phyloP scores from a whole-genome alignment of 1,140 invertebrate species.

The Drosophila cardini region DNA sequence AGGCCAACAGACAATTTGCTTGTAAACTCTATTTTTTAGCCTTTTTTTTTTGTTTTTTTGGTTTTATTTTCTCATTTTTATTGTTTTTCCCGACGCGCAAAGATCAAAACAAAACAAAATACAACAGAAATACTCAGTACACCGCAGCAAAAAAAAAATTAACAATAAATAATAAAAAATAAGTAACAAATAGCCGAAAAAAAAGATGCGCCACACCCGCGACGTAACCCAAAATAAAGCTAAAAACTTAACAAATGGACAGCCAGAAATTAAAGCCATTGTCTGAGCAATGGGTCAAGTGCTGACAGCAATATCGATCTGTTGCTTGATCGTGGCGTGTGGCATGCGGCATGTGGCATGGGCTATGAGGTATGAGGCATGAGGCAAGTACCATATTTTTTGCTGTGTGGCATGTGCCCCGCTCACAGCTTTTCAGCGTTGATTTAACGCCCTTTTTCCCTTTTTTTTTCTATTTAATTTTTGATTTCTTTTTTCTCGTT shows the following conservation, averaged over 20 bases:
- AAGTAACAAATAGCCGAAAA: conserved; percentile 49
- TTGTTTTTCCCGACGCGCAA: conserved; percentile 66
- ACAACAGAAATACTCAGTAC: conserved; percentile 36
- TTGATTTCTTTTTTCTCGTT: conserved; percentile 1
- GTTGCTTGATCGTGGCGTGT: conserved; percentile 58
- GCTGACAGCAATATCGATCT: conserved; percentile 58
- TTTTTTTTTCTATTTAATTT: conserved; percentile 25
- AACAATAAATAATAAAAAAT: conserved; percentile 41
- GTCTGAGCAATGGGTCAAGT: conserved; percentile 77
- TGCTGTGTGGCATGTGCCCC: not conserved
- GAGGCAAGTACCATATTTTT: too few species aligned
- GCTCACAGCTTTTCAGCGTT: conserved; percentile 39
- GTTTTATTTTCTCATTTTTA: conserved; percentile 31
- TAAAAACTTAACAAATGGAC: conserved; percentile 53
- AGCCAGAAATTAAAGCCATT: conserved; percentile 76
- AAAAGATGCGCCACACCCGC: conserved; percentile 80
- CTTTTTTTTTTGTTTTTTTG: not conserved
- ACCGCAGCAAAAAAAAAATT: not conserved
- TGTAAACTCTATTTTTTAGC: conserved; percentile 26
- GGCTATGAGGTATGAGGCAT: conserved; percentile 51
- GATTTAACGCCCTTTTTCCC: conserved; percentile 57
- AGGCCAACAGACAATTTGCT: conserved; percentile 74
- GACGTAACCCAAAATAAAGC: conserved; percentile 44
- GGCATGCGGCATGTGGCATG: conserved; percentile 52
- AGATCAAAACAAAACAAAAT: conserved; percentile 69